Evolutionary conservation across 2,888 invertebrate genomes (phyloP).

Genomic region (Sicus ferrugineus): DNA sequence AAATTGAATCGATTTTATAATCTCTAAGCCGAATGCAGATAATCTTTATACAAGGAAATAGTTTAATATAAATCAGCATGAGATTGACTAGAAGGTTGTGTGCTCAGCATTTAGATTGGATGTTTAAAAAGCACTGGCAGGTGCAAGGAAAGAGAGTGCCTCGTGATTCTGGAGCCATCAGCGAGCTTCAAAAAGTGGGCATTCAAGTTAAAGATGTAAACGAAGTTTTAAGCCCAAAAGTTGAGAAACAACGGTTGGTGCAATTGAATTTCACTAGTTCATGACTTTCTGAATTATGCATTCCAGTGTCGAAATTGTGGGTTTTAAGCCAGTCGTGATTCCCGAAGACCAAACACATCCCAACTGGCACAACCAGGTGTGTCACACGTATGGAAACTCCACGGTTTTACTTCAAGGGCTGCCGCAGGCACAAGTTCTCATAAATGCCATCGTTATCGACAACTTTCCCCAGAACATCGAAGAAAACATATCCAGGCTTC

Average conservation of each 20-base stretch:
- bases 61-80: constrained; percentile 65
- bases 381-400: constrained; percentile 69
- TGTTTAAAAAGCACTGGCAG: constrained; percentile 78
- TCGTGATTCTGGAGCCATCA: constrained; percentile 68
- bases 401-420: constrained; percentile 77
- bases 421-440: constrained; percentile 81
- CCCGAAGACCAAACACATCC: constrained; percentile 71
- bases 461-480: constrained; percentile 71
- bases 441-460: constrained; percentile 75
- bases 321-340: constrained; percentile 46
- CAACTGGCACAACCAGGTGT: constrained; percentile 71
- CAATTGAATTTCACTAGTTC: background rate
- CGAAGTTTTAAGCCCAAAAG: constrained; percentile 68
- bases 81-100: constrained; percentile 70
- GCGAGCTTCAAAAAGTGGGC: constrained; percentile 68
- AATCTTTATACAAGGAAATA: background rate
- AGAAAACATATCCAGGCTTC: constrained; percentile 65
- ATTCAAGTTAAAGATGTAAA: constrained; percentile 71
- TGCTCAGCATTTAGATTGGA: constrained; percentile 76
- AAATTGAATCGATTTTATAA: too few species aligned
- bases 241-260: constrained; percentile 41
- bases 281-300: background rate
- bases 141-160: constrained; percentile 71
- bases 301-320: constrained; percentile 41
- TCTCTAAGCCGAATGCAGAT: too few species aligned